Base-by-base conservation (phyloP, 2,888 invertebrate species). In the Pomacea canaliculata region DNA sequence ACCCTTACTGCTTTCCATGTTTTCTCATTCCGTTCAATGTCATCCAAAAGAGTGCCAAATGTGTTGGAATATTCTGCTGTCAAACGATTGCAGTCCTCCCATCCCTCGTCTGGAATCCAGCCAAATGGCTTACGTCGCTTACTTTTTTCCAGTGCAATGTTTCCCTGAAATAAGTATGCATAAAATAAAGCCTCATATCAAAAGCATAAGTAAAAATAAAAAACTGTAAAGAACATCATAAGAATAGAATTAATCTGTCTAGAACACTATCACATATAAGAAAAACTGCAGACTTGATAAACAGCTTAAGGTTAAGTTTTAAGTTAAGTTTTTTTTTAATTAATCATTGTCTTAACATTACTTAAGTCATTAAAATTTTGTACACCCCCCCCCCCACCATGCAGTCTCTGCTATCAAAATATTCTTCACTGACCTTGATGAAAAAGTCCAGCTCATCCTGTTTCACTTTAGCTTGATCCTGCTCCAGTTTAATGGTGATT, bases 391-490 rank as follows among this genome's bases (percentile, higher is more conserved):
- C 0, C 23, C 23, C 23, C 23, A 23, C 23, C 23, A 23, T 23
- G 23, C 23, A 23, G 23, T 23, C 23, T 23, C 23, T 23, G 23
- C 23, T 56, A 16, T 56, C 10, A 56, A 56, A 56, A 16, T 56
- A 56, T 56, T 56, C 10, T 56, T 37, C 48, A 46, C 71, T 71
- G 66, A 67, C 96, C 96, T 97, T 97, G 83, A 97, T 95, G 89
- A 97, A 97, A 92, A 97, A 97, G 89, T 97, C 96, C 49, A 97
- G 89, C 88, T 97, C 94, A 10, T 91, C 88, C 86, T 95, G 96
- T 0, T 89, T 90, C 1, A 97, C 91, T 46, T 92, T 87, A 0
- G 91, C 93, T 12, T 93, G 92, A 84, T 94, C 94, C 89, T 95
- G 94, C 84, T 96, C 94, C 81, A 97, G 90, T 88, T 95, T 96